These are phyloP conservation scores for Paedocypris micromegethes DNA, from an alignment of 2,797 vertebrate species.

Conservation along the genomic window DNA sequence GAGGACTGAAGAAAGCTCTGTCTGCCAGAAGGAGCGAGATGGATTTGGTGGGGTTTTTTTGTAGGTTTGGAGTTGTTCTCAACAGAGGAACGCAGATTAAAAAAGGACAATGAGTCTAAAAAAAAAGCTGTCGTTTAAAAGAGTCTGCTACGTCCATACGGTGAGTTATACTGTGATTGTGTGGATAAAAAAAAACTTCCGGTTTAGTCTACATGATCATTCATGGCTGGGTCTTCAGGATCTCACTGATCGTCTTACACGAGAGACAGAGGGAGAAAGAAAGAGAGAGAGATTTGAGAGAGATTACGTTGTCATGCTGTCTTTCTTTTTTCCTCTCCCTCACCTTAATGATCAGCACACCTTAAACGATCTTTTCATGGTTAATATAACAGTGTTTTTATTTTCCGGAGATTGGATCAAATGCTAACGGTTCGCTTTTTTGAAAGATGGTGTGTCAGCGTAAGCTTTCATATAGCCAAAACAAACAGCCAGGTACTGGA, in stretches of 20 bases:
- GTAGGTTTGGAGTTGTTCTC: constrained; percentile 24
- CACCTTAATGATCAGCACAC: too few relatives aligned
- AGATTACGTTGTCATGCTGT: not conserved
- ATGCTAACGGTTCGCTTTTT: constrained; percentile 32
- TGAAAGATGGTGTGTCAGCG: constrained; percentile 30
- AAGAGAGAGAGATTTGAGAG: too few relatives aligned
- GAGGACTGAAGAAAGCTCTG: constrained; percentile 43
- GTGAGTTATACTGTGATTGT: constrained; percentile 59
- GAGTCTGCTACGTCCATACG: constrained; percentile 70
- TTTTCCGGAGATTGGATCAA: not conserved
- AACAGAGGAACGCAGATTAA: constrained; percentile 12
- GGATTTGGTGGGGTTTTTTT: constrained; percentile 23
- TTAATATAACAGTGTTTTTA: too few relatives aligned
- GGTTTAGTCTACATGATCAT: too few relatives aligned
- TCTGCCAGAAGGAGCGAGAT: constrained; percentile 28
- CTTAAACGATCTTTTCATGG: too few relatives aligned
- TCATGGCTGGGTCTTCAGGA: too few relatives aligned
- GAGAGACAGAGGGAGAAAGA: too few relatives aligned
- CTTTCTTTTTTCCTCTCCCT: not conserved
- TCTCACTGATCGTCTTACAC: too few relatives aligned
- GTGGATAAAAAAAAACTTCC: too few relatives aligned
- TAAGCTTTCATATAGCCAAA: constrained; percentile 51
- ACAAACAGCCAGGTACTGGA: constrained; percentile 47
- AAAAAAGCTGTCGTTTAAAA: constrained; percentile 78
- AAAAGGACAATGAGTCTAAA: constrained; percentile 67